phyloP scores from a whole-genome alignment of 1,140 invertebrate genomes.

The Sinonovacula constricta region DNA sequence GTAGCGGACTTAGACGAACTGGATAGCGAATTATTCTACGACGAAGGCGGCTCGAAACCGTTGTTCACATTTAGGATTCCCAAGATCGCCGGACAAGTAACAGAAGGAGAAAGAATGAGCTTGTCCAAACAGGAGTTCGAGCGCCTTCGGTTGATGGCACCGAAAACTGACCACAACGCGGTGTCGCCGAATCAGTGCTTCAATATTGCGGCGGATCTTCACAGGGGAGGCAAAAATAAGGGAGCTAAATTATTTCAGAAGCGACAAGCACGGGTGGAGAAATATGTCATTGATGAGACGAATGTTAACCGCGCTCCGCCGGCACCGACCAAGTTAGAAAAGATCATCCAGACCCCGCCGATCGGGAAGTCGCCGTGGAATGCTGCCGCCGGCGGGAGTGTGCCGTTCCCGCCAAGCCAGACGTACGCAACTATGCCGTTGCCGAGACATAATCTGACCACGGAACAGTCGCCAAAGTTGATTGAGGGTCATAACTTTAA shows the following conservation, averaged over 20 bases:
- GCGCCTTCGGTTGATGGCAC: slow-evolving; percentile 53
- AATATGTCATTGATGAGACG: slow-evolving; percentile 91
- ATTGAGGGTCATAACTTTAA: slow-evolving; percentile 64
- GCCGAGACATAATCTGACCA: slow-evolving; percentile 44
- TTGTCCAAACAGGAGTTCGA: slow-evolving; percentile 67
- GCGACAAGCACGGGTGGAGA: slow-evolving; percentile 89
- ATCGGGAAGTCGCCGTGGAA: slow-evolving; percentile 87
- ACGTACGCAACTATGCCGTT: slow-evolving; percentile 16
- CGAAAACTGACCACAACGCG: slow-evolving; percentile 61
- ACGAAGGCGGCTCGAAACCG: slow-evolving; percentile 63
- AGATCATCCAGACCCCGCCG: slow-evolving; percentile 77
- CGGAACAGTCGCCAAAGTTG: slow-evolving; percentile 21
- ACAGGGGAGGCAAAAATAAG: slow-evolving; percentile 64
- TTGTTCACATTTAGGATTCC: slow-evolving; percentile 67
- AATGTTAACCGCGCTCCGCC: slow-evolving; percentile 67
- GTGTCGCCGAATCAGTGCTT: slow-evolving; percentile 65
- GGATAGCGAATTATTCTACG: slow-evolving; percentile 60
- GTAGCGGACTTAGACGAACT: slow-evolving; percentile 59
- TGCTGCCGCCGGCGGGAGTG: slow-evolving; percentile 84
- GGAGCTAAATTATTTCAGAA: slow-evolving; percentile 93
- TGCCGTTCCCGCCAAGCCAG: slow-evolving; percentile 81
- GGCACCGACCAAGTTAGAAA: slow-evolving; percentile 69
- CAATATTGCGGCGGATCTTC: slow-evolving; percentile 64
- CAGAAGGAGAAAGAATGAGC: slow-evolving; percentile 60
- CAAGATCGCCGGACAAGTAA: slow-evolving; percentile 57